Evolutionary conservation across 1,140 invertebrate species (phyloP).

Genomic region (Drosophila quadrilineata): DNA sequence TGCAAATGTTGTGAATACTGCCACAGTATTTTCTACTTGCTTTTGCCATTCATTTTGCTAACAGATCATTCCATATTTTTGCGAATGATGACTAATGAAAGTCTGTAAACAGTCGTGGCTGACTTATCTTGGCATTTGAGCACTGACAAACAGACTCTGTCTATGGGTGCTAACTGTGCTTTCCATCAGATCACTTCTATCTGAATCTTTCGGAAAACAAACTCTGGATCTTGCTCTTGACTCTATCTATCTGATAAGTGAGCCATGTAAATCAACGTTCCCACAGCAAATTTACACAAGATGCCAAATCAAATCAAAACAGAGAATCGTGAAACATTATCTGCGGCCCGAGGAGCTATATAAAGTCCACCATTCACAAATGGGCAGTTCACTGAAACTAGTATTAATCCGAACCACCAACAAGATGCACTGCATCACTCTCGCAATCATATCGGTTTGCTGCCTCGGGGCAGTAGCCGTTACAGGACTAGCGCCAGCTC

Average conservation of each 20-base stretch:
- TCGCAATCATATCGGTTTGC: slow-evolving; percentile 25
- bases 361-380: neutral
- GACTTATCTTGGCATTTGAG: slow-evolving; percentile 27
- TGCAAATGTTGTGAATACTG: no score
- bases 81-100: slow-evolving; percentile 34
- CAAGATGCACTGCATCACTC: slow-evolving; percentile 17
- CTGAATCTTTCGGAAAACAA: slow-evolving; percentile 18
- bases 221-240: slow-evolving; percentile 14
- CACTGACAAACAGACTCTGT: slow-evolving; percentile 15
- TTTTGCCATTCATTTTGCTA: neutral
- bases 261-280: slow-evolving; percentile 33
- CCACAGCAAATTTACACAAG: slow-evolving; percentile 31
- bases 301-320: slow-evolving; percentile 24
- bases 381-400: neutral
- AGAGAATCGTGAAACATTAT: slow-evolving; percentile 16
- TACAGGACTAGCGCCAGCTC: neutral
- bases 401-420: neutral
- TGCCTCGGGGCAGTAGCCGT: slow-evolving; percentile 17
- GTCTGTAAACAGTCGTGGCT: slow-evolving; percentile 7
- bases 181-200: neutral
- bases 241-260: slow-evolving; percentile 23
- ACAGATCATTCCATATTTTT: slow-evolving; percentile 2
- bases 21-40: neutral
- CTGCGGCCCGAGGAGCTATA: slow-evolving; percentile 1
- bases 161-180: slow-evolving; percentile 9